Percentiles rank a stretch among this genome's conserved stretches.
phyloP scores from a whole-genome alignment of 37 sponge, comb jelly and placozoan genomes.

The Chondrilla cf. caribensis region DNA sequence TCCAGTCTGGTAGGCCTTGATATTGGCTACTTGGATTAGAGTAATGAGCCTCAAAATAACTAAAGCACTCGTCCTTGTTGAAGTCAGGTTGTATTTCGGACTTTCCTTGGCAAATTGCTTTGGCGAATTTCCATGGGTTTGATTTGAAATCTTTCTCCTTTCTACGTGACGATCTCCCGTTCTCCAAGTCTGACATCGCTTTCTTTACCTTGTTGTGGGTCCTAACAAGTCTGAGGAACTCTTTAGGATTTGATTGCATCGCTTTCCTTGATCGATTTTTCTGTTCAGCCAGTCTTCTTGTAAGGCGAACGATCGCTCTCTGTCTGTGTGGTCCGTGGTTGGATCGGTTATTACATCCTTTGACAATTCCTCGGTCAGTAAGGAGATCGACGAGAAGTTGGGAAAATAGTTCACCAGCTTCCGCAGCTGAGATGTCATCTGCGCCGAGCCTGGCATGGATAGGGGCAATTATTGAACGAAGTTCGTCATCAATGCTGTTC shows the following conservation, averaged over 20 bases:
- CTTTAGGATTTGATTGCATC: neutral
- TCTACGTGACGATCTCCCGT: neutral
- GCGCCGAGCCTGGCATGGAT: neutral
- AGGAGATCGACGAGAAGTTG: too few relatives aligned
- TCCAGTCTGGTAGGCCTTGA: neutral
- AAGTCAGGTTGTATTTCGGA: neutral
- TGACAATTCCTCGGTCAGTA: too few relatives aligned
- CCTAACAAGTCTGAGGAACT: constrained; percentile 3
- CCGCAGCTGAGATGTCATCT: neutral
- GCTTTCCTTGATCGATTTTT: neutral
- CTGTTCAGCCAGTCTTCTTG: neutral
- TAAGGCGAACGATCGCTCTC: neutral
- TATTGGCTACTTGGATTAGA: neutral
- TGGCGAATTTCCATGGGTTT: neutral
- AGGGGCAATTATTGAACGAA: constrained; percentile 9
- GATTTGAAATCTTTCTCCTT: neutral
- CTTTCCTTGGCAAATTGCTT: neutral
- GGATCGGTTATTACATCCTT: too few relatives aligned
- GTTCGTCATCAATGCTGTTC: neutral
- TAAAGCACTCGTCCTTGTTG: neutral
- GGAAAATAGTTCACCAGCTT: constrained; percentile 6
- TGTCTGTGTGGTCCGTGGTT: neutral
- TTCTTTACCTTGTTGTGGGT: neutral
- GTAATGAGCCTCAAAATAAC: neutral
- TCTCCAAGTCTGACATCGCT: neutral